These are phyloP conservation scores for Rhinoraja longicauda DNA, from an alignment of 2,797 vertebrate genomes.

Conservation along the genomic window DNA sequence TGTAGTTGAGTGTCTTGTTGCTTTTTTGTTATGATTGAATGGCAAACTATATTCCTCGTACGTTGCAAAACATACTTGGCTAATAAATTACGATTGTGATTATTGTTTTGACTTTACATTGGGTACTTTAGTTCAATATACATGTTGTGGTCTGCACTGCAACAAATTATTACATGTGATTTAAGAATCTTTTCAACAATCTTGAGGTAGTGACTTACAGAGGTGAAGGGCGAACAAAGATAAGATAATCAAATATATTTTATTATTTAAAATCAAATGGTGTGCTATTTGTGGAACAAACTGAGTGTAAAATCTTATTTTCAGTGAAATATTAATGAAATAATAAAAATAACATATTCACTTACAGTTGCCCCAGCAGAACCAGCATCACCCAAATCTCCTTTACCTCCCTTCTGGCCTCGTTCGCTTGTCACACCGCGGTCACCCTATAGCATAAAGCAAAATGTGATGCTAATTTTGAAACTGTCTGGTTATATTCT, in stretches of 20 bases:
- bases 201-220: neutral
- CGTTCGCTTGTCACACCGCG: conserved; percentile 73
- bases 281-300: neutral
- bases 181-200: neutral
- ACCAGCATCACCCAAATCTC: conserved; percentile 73
- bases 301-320: neutral
- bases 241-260: neutral
- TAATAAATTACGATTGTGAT: too few relatives aligned
- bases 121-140: too few relatives aligned
- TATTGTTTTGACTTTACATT: too few relatives aligned
- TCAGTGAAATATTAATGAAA: neutral
- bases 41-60: too few relatives aligned
- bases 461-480: conserved; percentile 40
- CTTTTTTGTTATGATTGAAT: too few relatives aligned
- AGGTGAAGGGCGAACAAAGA: too few relatives aligned
- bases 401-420: conserved; percentile 72
- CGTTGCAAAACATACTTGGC: too few relatives aligned
- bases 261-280: neutral
- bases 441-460: conserved; percentile 62
- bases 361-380: conserved; percentile 69
- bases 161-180: neutral
- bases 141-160: too few relatives aligned
- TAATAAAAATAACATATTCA: neutral
- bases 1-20: too few relatives aligned
- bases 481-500: conserved; percentile 39